Conservation (phyloP, 2,113 vertebrate genomes). For the Alligator sinensis region DNA sequence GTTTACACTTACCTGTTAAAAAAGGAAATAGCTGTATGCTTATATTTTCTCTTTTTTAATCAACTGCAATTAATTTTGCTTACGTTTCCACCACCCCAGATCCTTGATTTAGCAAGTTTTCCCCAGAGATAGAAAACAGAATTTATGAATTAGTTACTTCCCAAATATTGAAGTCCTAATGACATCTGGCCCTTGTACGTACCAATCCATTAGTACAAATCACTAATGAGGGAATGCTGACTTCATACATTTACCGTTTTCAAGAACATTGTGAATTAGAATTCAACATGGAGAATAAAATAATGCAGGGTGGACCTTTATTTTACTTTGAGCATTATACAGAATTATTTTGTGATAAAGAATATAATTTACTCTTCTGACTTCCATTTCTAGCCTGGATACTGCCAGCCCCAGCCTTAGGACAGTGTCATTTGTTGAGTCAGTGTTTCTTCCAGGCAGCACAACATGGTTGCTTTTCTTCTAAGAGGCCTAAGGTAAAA, state of each 20-base stretch:
- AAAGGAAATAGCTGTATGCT: not conserved
- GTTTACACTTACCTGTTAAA: not conserved
- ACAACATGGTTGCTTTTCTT: constrained; percentile 37
- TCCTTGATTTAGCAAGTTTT: not conserved
- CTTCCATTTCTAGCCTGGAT: not conserved
- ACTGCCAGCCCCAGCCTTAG: not conserved
- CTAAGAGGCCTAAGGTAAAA: not conserved
- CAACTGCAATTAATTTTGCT: not conserved
- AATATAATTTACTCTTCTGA: not conserved
- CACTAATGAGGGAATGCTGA: not conserved
- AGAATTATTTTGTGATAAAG: not conserved
- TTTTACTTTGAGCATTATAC: not conserved
- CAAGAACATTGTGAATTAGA: not conserved
- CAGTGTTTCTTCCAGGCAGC: constrained; percentile 55
- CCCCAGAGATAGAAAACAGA: not conserved
- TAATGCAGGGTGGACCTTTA: fast-evolving
- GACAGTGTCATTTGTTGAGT: constrained; percentile 40
- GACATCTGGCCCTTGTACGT: not conserved
- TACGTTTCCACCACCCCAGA: not conserved
- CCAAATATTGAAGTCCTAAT: not conserved
- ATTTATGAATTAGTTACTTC: not conserved
- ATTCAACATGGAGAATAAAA: not conserved
- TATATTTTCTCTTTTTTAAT: not conserved
- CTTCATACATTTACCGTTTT: not conserved
- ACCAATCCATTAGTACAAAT: not conserved